Evolutionary conservation across 2,797 vertebrate genomes (phyloP).

Genomic region (Lemur catta): DNA sequence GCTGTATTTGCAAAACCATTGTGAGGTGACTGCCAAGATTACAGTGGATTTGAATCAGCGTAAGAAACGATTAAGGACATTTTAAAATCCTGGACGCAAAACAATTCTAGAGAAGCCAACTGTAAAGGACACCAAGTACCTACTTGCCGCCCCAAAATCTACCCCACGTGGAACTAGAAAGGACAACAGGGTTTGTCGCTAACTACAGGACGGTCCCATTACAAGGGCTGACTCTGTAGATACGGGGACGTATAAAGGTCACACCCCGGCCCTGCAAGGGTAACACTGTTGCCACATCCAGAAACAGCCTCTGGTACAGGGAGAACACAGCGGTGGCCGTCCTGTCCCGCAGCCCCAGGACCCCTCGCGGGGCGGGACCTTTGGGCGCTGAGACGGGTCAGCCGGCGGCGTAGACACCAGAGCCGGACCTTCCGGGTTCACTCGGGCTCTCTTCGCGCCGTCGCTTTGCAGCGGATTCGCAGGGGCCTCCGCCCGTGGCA

Average conservation of each 20-base stretch:
- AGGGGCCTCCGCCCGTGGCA: not conserved
- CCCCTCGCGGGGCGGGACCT: no score
- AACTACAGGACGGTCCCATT: not conserved
- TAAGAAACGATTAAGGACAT: not conserved
- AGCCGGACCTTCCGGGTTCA: not conserved
- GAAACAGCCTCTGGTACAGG: not conserved
- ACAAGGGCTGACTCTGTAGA: not conserved
- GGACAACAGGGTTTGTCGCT: no score
- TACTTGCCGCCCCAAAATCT: not conserved
- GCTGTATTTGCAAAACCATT: not conserved
- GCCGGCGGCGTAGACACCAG: not conserved
- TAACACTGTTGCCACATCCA: accelerated
- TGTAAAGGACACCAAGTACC: not conserved
- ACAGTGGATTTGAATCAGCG: not conserved
- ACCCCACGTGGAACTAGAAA: not conserved
- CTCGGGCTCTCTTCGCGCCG: not conserved
- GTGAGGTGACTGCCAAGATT: not conserved
- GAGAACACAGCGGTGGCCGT: no score
- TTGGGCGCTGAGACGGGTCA: not conserved
- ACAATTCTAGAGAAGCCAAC: not conserved
- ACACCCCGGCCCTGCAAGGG: not conserved
- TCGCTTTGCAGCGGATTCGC: not conserved
- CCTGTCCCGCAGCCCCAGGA: not conserved
- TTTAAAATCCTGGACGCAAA: not conserved
- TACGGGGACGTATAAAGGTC: not conserved